A percentile compares a stretch with the other conserved stretches of the same genome.
These are phyloP conservation scores for Hydraecia micacea DNA, from an alignment of 2,888 invertebrate genomes.

Conservation along the genomic window DNA sequence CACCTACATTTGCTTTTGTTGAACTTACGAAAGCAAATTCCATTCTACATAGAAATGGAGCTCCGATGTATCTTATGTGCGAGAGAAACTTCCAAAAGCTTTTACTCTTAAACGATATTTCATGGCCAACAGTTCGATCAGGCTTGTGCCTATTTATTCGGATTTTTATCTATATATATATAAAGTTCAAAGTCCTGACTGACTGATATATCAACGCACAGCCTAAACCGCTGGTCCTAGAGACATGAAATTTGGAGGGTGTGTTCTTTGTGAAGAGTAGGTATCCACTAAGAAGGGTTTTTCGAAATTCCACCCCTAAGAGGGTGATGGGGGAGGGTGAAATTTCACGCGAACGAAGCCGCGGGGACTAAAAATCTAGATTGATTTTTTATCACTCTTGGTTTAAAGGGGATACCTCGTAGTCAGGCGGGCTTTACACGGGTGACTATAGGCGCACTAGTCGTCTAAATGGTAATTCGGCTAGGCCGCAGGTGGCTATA, in stretches of 20 bases:
- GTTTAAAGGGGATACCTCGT: not conserved
- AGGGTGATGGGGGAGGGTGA: too few relatives aligned
- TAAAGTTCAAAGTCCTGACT: too few relatives aligned
- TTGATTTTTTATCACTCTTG: not conserved
- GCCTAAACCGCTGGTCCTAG: too few relatives aligned
- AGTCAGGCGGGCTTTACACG: too few relatives aligned
- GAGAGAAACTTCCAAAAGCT: constrained; percentile 21
- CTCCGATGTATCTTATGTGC: constrained; percentile 28
- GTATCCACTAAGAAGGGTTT: too few relatives aligned
- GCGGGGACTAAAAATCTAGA: not conserved
- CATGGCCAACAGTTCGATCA: constrained; percentile 24
- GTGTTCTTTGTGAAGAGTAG: too few relatives aligned
- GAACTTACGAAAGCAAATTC: constrained; percentile 32
- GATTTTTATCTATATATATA: not conserved
- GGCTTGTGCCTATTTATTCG: not conserved
- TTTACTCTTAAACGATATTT: constrained; percentile 47
- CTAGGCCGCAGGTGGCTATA: not conserved
- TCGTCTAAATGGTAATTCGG: not conserved
- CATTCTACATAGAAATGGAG: constrained; percentile 38
- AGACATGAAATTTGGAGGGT: too few relatives aligned
- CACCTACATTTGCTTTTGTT: constrained; percentile 40
- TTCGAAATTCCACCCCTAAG: too few relatives aligned
- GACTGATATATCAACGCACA: too few relatives aligned
- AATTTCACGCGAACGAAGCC: too few relatives aligned
- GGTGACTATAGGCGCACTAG: too few relatives aligned